Percentiles rank a stretch among this genome's conserved stretches.
Conservation (phyloP, 2,888 invertebrate species). For the Lomographa bimaculata region DNA sequence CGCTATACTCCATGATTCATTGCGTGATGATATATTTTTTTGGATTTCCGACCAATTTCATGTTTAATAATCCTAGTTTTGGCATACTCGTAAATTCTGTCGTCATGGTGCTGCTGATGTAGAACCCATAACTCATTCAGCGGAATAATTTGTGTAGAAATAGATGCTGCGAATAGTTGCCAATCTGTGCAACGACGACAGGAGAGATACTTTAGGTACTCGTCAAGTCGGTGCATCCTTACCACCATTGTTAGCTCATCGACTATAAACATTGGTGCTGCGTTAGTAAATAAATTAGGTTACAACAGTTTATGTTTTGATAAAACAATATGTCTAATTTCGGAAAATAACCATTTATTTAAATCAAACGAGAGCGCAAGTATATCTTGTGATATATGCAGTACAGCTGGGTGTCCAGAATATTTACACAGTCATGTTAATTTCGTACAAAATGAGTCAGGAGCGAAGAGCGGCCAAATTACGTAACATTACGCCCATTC, state of each 20-base stretch:
- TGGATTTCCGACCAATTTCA: conserved; percentile 29
- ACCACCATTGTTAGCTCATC: conserved; percentile 25
- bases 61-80: conserved; percentile 55
- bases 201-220: conserved; percentile 24
- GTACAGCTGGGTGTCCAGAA: conserved; percentile 58
- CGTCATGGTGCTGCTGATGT: conserved; percentile 40
- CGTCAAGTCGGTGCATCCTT: conserved; percentile 37
- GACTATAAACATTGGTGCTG: conserved; percentile 9
- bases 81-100: conserved; percentile 49
- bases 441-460: conserved; percentile 69
- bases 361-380: conserved; percentile 27
- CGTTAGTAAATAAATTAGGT: conserved; percentile 15
- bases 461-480: conserved; percentile 58
- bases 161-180: conserved; percentile 48
- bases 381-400: conserved; percentile 49
- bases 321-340: conserved; percentile 11
- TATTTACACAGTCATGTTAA: conserved; percentile 64
- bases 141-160: conserved; percentile 57
- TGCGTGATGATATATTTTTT: conserved; percentile 43
- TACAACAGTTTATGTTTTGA: too few relatives aligned
- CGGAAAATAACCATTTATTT: conserved; percentile 13
- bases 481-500: conserved; percentile 69
- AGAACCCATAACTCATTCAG: conserved; percentile 50
- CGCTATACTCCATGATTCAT: conserved; percentile 46
- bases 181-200: conserved; percentile 43